phyloP scores from a whole-genome alignment of 2,797 vertebrate genomes.

The Rhyacichthys aspro region DNA sequence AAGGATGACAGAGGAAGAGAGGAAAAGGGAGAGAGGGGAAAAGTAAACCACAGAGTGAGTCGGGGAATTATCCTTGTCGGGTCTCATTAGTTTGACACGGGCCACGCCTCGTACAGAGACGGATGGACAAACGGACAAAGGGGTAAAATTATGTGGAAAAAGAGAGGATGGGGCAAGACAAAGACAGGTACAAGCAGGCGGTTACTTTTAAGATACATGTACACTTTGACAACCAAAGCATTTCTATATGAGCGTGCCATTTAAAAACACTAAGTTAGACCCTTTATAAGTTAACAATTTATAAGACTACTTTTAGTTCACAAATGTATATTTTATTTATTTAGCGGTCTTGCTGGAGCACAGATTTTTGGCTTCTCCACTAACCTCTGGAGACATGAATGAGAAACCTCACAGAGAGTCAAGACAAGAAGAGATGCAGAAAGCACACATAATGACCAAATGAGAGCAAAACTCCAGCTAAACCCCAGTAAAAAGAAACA shows the following conservation, averaged over 20 bases:
- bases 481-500: conserved; percentile 8
- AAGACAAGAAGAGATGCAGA: neutral
- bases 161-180: neutral
- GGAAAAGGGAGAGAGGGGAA: conserved; percentile 44
- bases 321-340: neutral
- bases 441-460: neutral
- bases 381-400: neutral
- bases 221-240: no score
- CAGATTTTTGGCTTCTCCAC: no score
- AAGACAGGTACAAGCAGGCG: no score
- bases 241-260: no score
- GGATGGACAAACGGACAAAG: conserved; percentile 28
- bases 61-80: conserved; percentile 71
- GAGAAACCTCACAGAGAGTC: neutral
- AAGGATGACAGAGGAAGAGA: conserved; percentile 49
- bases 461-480: conserved; percentile 10
- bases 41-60: conserved; percentile 69
- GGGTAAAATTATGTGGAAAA: conserved; percentile 14
- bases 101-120: conserved; percentile 58
- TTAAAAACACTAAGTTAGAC: no score
- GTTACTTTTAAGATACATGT: neutral
- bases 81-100: conserved; percentile 64
- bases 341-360: no score
- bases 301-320: no score
- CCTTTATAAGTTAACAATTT: no score